Evolutionary conservation across 2,888 invertebrate genomes (phyloP).

Genomic region (Monopis laevigella): DNA sequence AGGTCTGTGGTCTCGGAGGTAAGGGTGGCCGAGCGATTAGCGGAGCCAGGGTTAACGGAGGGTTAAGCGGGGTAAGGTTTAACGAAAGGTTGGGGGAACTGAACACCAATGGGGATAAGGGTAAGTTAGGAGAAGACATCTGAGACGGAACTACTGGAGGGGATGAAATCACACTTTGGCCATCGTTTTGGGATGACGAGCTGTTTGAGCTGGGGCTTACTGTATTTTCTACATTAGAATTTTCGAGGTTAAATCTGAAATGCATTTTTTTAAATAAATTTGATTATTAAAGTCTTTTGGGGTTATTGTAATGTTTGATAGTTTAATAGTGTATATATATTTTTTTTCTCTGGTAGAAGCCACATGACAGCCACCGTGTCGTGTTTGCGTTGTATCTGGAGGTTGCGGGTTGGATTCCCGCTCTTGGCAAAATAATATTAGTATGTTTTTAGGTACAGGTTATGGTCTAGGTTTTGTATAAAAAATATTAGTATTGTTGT

Average conservation of each 20-base stretch:
- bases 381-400: too few species aligned
- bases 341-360: too few species aligned
- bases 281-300: too few species aligned
- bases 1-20: constrained; percentile 31
- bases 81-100: background rate
- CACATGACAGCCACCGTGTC: too few species aligned
- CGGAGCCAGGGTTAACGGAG: constrained; percentile 19
- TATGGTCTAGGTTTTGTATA: too few species aligned
- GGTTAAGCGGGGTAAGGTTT: background rate
- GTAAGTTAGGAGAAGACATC: background rate
- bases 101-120: background rate
- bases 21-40: constrained; percentile 40
- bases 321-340: background rate
- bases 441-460: too few species aligned
- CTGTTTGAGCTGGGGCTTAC: constrained; percentile 61
- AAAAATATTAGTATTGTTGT: too few species aligned
- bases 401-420: too few species aligned
- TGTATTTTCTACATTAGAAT: constrained; percentile 26
- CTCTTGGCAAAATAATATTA: too few species aligned
- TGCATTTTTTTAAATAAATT: too few species aligned
- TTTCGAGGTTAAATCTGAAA: constrained; percentile 32
- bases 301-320: too few species aligned
- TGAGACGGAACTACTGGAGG: constrained; percentile 15
- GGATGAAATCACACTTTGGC: constrained; percentile 45
- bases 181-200: constrained; percentile 57